Conservation (phyloP, 2,888 invertebrate genomes). For the Petrolisthes manimaculis region DNA sequence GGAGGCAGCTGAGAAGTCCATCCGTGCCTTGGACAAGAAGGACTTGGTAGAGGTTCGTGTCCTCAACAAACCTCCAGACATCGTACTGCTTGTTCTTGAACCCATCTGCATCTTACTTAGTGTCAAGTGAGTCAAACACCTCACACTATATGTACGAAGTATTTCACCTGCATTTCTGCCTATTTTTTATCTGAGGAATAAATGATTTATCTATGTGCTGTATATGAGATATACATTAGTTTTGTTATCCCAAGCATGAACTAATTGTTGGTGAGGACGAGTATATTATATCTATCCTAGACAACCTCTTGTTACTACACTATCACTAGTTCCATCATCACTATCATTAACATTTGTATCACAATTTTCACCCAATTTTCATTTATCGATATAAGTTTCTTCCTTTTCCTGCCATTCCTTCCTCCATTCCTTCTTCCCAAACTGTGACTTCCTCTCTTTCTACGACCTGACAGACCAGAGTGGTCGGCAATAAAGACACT, state of each 20-base stretch:
- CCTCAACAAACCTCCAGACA: constrained; percentile 87
- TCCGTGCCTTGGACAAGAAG: constrained; percentile 87
- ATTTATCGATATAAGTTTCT: too few relatives aligned
- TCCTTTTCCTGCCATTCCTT: constrained; percentile 9
- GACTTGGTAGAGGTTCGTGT: constrained; percentile 92
- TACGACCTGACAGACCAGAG: constrained; percentile 77
- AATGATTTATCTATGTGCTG: background rate
- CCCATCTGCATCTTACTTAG: constrained; percentile 87
- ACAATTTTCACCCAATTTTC: background rate
- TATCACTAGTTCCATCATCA: too few relatives aligned
- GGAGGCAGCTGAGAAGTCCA: constrained; percentile 85
- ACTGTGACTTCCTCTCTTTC: constrained; percentile 46
- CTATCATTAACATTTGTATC: background rate
- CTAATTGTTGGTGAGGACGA: too few relatives aligned
- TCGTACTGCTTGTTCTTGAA: constrained; percentile 92
- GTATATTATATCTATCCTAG: too few relatives aligned
- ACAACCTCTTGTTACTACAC: background rate
- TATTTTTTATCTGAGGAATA: background rate
- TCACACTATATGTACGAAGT: background rate
- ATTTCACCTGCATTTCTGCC: background rate
- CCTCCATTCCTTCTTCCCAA: background rate
- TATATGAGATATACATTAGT: background rate
- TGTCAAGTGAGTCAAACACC: constrained; percentile 73
- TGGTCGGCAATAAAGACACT: constrained; percentile 87
- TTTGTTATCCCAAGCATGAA: background rate